phyloP scores from a whole-genome alignment of 2,888 invertebrate species.

The Clusia tigrina region DNA sequence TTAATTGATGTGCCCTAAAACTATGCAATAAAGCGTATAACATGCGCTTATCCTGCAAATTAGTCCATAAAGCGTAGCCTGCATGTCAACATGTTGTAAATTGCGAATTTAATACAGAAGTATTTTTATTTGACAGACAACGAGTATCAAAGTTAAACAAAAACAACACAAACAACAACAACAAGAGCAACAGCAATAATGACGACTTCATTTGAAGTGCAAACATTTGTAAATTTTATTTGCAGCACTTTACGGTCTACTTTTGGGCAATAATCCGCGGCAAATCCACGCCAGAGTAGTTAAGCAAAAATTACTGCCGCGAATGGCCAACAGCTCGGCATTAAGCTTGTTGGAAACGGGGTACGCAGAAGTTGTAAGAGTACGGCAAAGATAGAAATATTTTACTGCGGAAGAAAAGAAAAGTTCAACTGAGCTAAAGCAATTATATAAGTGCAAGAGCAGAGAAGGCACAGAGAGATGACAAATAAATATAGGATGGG shows the following conservation, averaged over 20 bases:
- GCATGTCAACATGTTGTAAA: conserved; percentile 15
- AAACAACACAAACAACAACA: conserved; percentile 12
- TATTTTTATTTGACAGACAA: not conserved
- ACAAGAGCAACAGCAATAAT: conserved; percentile 15
- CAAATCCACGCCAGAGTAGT: conserved; percentile 21
- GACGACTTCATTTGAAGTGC: not conserved
- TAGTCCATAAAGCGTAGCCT: conserved; percentile 11
- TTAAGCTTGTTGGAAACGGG: conserved; percentile 19
- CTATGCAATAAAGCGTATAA: too few relatives aligned
- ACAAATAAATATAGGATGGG: too few relatives aligned
- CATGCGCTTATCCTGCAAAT: conserved; percentile 23
- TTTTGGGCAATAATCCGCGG: conserved; percentile 21
- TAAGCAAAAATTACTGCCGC: conserved; percentile 25
- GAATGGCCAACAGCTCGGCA: conserved; percentile 26
- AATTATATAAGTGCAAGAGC: not conserved
- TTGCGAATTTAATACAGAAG: conserved; percentile 12
- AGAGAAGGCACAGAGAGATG: not conserved
- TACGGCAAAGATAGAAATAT: too few relatives aligned
- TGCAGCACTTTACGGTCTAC: conserved; percentile 21
- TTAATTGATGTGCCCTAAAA: too few relatives aligned
- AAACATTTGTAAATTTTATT: conserved; percentile 13
- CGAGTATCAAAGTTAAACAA: not conserved
- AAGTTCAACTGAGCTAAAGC: too few relatives aligned
- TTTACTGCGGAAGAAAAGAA: conserved; percentile 16
- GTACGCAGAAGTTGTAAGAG: not conserved